A percentile compares a stretch with the other conserved stretches of the same genome.
Conservation (phyloP, 2,797 vertebrate species). For the Mus caroli region DNA sequence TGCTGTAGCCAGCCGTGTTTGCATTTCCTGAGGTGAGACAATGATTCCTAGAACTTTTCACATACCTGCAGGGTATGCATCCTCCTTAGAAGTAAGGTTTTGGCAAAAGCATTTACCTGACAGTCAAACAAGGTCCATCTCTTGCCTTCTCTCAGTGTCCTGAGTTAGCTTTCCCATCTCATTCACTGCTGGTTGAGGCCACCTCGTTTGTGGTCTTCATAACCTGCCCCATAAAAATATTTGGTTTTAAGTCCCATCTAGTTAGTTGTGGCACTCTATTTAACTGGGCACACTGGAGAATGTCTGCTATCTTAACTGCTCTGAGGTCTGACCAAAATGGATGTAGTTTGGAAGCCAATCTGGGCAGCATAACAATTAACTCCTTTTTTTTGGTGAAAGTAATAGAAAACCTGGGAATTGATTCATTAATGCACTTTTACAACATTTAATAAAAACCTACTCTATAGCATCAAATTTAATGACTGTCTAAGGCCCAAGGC, state of each 20-base stretch:
- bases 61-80: background rate
- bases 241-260: background rate
- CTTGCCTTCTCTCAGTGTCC: background rate
- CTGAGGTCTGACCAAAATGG: background rate
- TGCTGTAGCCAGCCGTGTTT: background rate
- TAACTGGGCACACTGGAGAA: too few relatives aligned
- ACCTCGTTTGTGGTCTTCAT: background rate
- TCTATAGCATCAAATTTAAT: slow-evolving; percentile 5
- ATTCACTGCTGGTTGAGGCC: background rate
- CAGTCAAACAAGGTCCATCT: background rate
- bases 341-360: background rate
- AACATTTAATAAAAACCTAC: background rate
- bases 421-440: background rate
- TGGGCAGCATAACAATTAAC: background rate
- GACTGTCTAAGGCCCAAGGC: background rate
- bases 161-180: background rate
- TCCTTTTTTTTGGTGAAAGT: slow-evolving; percentile 10
- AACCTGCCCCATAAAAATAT: background rate
- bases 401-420: background rate
- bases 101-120: background rate
- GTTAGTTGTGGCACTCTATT: background rate
- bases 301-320: background rate
- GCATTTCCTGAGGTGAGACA: background rate
- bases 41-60: background rate
- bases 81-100: background rate